Percentiles rank a stretch among this genome's conserved stretches.
Conservation (phyloP, 2,888 invertebrate genomes). For the Lepeophtheirus nordmannii region DNA sequence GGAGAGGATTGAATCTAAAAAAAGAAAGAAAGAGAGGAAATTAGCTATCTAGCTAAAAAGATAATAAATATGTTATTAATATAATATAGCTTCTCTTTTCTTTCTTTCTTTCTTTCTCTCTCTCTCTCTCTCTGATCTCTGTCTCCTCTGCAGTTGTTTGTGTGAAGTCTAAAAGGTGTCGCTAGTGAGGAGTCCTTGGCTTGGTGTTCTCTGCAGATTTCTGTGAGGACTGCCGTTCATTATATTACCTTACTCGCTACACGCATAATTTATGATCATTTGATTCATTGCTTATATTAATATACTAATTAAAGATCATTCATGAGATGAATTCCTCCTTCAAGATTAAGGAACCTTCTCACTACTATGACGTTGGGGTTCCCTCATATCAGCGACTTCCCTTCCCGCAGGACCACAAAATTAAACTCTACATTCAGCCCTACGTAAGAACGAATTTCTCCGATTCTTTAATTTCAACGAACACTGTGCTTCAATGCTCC, state of each 20-base stretch:
- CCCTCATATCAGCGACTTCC: background rate
- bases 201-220: background rate
- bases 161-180: background rate
- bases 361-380: background rate
- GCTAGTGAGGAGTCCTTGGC: constrained; percentile 4
- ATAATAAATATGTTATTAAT: too few relatives aligned
- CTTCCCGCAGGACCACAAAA: background rate
- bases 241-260: too few relatives aligned
- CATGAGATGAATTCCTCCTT: constrained; percentile 4
- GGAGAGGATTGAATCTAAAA: too few relatives aligned
- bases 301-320: background rate
- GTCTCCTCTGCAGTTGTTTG: too few relatives aligned
- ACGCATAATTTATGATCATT: too few relatives aligned
- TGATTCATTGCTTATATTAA: too few relatives aligned
- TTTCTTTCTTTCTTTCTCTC: too few relatives aligned
- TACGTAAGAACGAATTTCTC: background rate
- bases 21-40: too few relatives aligned
- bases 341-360: background rate
- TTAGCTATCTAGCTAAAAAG: too few relatives aligned
- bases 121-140: too few relatives aligned
- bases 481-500: background rate
- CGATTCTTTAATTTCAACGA: background rate
- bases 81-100: too few relatives aligned
- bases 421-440: background rate
- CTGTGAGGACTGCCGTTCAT: too few relatives aligned